Conservation (phyloP, 2,113 vertebrate species). For the Perca schrenkii region DNA sequence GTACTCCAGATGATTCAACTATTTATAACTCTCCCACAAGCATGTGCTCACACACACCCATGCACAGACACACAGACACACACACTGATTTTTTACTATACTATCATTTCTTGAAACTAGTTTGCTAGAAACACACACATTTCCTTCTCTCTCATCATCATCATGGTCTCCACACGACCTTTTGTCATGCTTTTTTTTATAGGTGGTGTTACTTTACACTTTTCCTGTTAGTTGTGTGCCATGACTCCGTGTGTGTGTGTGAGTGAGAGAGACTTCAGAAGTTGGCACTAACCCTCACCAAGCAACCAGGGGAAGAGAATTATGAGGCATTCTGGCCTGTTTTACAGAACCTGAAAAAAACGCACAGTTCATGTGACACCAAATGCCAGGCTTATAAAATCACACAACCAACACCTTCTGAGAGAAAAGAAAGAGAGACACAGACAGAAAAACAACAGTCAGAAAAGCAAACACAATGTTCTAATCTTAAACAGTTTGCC, state of each 20-base stretch:
- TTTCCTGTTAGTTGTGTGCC: conserved; percentile 47
- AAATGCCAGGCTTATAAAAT: conserved; percentile 69
- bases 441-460: conserved; percentile 44
- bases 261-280: background rate
- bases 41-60: background rate
- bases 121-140: conserved; percentile 26
- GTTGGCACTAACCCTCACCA: conserved; percentile 50
- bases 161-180: conserved; percentile 29
- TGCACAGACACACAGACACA: conserved; percentile 25
- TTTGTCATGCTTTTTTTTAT: conserved; percentile 44
- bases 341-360: conserved; percentile 72
- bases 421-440: conserved; percentile 12
- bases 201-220: conserved; percentile 64
- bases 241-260: conserved; percentile 24
- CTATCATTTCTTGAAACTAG: conserved; percentile 36
- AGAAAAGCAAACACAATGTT: conserved; percentile 45
- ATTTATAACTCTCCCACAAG: conserved; percentile 72
- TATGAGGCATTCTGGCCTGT: conserved; percentile 71
- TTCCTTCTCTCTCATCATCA: background rate
- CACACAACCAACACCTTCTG: conserved; percentile 61
- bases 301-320: conserved; percentile 59
- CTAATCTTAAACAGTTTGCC: conserved; percentile 50
- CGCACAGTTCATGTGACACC: conserved; percentile 73
- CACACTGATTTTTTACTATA: conserved; percentile 44
- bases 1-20: conserved; percentile 77